Conservation (phyloP, 2,888 invertebrate genomes). For the Drosophila falleni region DNA sequence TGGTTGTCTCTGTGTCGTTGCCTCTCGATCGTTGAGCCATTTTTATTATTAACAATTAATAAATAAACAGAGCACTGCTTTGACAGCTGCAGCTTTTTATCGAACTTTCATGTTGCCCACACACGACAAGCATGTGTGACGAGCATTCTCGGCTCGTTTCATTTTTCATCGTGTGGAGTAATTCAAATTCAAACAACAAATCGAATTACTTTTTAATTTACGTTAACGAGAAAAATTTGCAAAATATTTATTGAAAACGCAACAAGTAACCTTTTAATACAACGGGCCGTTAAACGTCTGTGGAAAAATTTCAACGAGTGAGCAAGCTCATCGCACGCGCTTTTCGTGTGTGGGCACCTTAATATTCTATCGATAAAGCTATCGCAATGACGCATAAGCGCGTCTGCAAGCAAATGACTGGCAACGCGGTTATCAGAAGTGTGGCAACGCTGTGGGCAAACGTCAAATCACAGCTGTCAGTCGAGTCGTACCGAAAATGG, state of each 20-base stretch:
- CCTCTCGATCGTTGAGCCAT: constrained; percentile 54
- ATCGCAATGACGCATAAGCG: neutral
- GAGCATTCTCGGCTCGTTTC: too few species aligned
- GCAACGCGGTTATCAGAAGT: neutral
- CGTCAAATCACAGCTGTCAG: constrained; percentile 65
- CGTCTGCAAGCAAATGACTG: neutral
- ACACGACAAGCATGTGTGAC: too few species aligned
- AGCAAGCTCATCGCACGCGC: too few species aligned
- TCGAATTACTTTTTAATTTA: too few species aligned
- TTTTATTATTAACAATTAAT: constrained; percentile 33
- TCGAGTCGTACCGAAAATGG: constrained; percentile 87
- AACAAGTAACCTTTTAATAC: too few species aligned
- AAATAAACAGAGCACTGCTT: constrained; percentile 34
- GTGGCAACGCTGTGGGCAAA: constrained; percentile 63
- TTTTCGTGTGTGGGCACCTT: too few species aligned
- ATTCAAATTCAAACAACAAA: too few species aligned
- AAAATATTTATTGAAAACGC: too few species aligned
- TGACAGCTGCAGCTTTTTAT: constrained; percentile 17
- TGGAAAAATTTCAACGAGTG: too few species aligned
- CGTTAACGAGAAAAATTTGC: too few species aligned
- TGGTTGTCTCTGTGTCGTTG: constrained; percentile 20
- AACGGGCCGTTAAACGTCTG: too few species aligned
- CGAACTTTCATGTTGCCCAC: neutral
- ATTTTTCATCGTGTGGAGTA: too few species aligned
- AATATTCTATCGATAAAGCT: neutral